Evolutionary conservation across 2,888 invertebrate species (phyloP).

Genomic region (Dendrolimus houi): DNA sequence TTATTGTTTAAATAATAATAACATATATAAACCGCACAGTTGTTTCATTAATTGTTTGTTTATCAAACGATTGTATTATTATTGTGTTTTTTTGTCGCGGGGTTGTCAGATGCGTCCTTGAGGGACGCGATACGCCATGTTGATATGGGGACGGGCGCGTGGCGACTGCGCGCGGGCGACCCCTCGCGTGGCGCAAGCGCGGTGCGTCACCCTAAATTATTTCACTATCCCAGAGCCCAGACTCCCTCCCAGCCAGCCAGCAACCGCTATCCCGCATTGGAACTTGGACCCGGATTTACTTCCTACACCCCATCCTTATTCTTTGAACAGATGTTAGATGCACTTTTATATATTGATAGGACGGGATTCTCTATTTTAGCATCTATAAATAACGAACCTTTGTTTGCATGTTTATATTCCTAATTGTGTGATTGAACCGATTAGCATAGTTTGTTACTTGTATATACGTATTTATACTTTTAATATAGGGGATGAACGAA

Average conservation of each 20-base stretch:
- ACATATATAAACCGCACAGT: slow-evolving; percentile 16
- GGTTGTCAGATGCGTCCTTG: slow-evolving; percentile 64
- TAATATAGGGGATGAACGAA: too few relatives aligned
- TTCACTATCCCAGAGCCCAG: neutral
- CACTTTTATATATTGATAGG: too few relatives aligned
- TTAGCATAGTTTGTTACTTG: too few relatives aligned
- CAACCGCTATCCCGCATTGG: neutral
- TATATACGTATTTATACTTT: too few relatives aligned
- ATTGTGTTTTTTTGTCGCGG: slow-evolving; percentile 42
- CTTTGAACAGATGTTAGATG: neutral
- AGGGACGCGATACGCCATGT: slow-evolving; percentile 59
- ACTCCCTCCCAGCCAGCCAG: neutral
- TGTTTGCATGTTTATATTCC: too few relatives aligned
- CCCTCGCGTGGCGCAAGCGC: slow-evolving; percentile 54
- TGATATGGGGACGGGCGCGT: slow-evolving; percentile 64
- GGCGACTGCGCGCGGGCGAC: slow-evolving; percentile 67
- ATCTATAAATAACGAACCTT: too few relatives aligned
- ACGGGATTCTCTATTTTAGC: too few relatives aligned
- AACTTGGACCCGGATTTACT: neutral
- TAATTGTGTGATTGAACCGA: too few relatives aligned
- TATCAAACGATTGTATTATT: neutral
- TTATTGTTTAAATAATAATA: slow-evolving; percentile 6
- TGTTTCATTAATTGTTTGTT: slow-evolving; percentile 20
- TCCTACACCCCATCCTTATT: neutral
- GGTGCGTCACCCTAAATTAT: slow-evolving; percentile 49